Evolutionary conservation across 2,888 invertebrate genomes (phyloP), one percentile per base, ranked within the genome.

Genomic region (Nipponacmea schrenckii): DNA sequence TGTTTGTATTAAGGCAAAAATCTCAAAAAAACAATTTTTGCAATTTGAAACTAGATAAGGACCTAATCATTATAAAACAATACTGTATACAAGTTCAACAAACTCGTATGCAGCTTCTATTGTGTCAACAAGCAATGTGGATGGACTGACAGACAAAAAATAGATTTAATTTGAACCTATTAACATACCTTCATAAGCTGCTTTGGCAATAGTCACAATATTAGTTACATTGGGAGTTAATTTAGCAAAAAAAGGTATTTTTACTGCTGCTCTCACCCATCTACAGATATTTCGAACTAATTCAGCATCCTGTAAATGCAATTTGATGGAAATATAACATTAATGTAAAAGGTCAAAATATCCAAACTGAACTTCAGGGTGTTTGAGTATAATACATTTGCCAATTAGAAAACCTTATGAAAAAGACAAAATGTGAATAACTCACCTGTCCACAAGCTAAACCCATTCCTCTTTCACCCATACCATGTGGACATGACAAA

Each of bases 401-500:
- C n/a, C n/a, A n/a, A n/a, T n/a, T n/a, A n/a, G n/a, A n/a, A n/a
- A n/a, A n/a, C n/a, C n/a, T n/a, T n/a, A n/a, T n/a, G n/a, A n/a
- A n/a, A n/a, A n/a, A n/a, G n/a, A n/a, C n/a, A n/a, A 24, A 8
- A 15, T 62, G 24, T 62, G 17, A 24, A 62, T 31, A 20, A 62
- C 73, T 72, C 63, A 94, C 95, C 92, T 98, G 97, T 72, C 98
- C 98, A 89, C 98, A 98, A 64, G 98, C 98, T 68, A 99, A 90
- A 0, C 98, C 99, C 98, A 99, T 98, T 62, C 98, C 98, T 15
- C 94, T 93, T 88, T 98, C 98, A 1, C 97, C 97, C 97, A 99
- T 98, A 8, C 98, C 98, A 89, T 99, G 98, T 0, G 98, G 98
- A 88, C 99, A 98, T 0, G 97, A 98, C 68, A 99, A 90, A 91